These are phyloP conservation scores for Aphelenchoides avenae DNA, from an alignment of 1,140 invertebrate species.

Conservation along the genomic window DNA sequence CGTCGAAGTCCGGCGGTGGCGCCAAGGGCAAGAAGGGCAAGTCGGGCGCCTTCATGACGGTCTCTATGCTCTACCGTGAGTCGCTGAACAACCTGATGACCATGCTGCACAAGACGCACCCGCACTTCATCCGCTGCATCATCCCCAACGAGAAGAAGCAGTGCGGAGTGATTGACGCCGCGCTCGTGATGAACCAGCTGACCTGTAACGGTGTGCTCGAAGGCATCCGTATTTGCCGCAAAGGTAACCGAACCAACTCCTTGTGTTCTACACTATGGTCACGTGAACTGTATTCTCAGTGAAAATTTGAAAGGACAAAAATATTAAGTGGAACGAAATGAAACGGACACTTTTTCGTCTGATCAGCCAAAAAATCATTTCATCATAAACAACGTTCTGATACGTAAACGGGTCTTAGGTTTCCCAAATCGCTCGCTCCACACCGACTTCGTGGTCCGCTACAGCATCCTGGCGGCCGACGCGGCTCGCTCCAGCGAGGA, in stretches of 20 bases:
- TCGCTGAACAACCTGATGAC: constrained; percentile 59
- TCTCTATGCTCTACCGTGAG: constrained; percentile 57
- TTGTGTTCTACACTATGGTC: no score
- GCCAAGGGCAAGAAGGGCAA: constrained; percentile 58
- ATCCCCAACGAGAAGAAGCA: constrained; percentile 92
- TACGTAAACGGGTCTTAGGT: no score
- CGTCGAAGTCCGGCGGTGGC: constrained; percentile 51
- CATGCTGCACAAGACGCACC: constrained; percentile 70
- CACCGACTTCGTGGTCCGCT: constrained; percentile 24
- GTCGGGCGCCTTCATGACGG: constrained; percentile 59
- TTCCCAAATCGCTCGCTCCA: constrained; percentile 31
- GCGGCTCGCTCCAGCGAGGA: constrained; percentile 49
- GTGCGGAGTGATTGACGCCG: constrained; percentile 63
- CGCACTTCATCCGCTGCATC: constrained; percentile 99
- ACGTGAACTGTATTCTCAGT: no score
- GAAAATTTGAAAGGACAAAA: constrained; percentile 1
- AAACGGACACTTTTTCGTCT: no score
- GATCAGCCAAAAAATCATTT: no score
- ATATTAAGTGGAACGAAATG: no score
- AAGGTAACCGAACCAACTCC: no score
- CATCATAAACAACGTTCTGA: no score
- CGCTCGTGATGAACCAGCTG: constrained; percentile 77
- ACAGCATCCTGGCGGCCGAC: constrained; percentile 47
- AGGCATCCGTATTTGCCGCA: constrained; percentile 99
- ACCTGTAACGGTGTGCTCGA: constrained; percentile 99